Evolutionary conservation across 2,888 invertebrate species (phyloP), one percentile per base, ranked within the genome.

Genomic region (Tinea trinotella): DNA sequence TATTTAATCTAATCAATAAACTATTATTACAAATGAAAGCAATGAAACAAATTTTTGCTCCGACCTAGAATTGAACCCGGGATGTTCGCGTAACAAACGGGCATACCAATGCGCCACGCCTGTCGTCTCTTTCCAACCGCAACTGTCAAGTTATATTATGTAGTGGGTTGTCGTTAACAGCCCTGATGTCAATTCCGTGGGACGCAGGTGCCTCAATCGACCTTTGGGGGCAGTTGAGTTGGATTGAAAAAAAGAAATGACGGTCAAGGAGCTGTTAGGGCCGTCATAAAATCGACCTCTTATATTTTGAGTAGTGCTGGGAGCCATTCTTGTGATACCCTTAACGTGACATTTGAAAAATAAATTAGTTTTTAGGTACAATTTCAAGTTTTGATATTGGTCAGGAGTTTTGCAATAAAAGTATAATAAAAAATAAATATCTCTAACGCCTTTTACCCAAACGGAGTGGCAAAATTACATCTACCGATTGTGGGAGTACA

Each of bases 181-280:
- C 34, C 34, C 18, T 49, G 57, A 50, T 50, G 46, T 19, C 50
- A 15, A 24, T 48, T 48, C 48, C 48, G 49, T 49, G 34, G 61
- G 64, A 56, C 74, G 62, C 77, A 78, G 77, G 76, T 78, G 76
- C 60, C 52, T 34, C 40, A 18, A 53, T 56, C 59, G 69, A 67
- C 75, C 74, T 69, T 64, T 61, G 75, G 76, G 78, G 67, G 66
- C 65, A 65, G 69, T 76, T 74, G 59, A 56, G 61, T 64, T 59
- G 67, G 71, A 77, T 78, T 74, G 77, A 71, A 78, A 74, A 76
- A 76, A 70, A 70, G 70, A 71, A 78, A 75, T 64, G 70, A 74
- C 71, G 76, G 74, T 73, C 74, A 67, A 67, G 65, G 70, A 64
- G 67, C 67, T 69, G 66, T 76, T 72, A 69, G 59, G 65, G 60